A percentile compares a stretch with the other conserved stretches of the same genome.
phyloP scores from a whole-genome alignment of 2,888 invertebrate species.

The Pollenia labialis region DNA sequence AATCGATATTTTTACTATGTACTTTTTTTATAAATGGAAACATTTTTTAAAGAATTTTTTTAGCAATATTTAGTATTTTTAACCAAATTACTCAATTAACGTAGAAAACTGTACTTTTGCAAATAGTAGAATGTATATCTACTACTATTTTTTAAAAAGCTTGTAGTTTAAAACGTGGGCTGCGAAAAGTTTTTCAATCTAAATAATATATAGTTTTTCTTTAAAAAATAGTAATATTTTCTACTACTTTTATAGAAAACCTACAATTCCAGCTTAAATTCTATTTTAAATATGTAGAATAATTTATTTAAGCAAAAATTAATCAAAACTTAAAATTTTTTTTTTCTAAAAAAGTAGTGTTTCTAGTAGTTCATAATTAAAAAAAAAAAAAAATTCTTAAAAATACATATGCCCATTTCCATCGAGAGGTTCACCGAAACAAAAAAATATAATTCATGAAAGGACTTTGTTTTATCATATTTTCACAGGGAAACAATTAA shows the following conservation, averaged over 20 bases:
- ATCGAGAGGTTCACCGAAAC: no score
- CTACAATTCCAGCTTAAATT: no score
- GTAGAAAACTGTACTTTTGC: background rate
- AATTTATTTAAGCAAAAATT: no score
- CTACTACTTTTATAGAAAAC: background rate
- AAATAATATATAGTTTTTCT: background rate
- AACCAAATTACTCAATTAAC: no score
- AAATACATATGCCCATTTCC: no score
- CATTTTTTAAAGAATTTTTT: no score
- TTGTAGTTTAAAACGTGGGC: no score
- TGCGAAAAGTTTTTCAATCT: background rate
- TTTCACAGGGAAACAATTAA: no score
- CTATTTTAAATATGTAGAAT: no score
- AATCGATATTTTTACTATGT: background rate
- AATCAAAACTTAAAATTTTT: background rate
- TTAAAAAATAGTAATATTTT: background rate
- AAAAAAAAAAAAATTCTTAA: background rate
- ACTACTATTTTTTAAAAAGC: background rate
- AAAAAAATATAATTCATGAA: no score
- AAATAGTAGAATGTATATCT: constrained; percentile 20
- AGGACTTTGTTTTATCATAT: no score
- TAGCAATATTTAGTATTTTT: no score
- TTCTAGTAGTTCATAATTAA: background rate
- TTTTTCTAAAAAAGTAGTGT: background rate
- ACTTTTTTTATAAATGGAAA: background rate